Conservation (phyloP, 2,113 vertebrate genomes). For the Burhinus bistriatus region DNA sequence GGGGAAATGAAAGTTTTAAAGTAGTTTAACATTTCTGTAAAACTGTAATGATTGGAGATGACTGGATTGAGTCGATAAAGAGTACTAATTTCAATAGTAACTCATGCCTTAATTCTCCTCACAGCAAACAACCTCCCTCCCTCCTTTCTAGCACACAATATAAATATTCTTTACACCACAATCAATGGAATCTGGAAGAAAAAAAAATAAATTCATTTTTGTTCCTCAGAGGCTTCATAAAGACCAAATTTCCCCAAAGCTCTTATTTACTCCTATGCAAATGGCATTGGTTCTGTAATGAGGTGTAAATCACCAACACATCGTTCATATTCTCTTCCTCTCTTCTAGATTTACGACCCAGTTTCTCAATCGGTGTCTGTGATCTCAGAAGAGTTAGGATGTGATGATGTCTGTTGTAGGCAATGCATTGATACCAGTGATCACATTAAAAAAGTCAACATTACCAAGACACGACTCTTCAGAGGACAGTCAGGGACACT, state of each 20-base stretch:
- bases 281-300: neutral
- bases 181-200: neutral
- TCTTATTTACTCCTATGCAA: constrained; percentile 11
- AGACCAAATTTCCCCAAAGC: neutral
- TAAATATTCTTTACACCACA: neutral
- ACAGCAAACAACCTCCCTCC: constrained; percentile 1
- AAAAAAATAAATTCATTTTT: neutral
- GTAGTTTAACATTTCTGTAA: constrained; percentile 76
- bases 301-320: neutral
- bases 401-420: neutral
- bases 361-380: neutral
- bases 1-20: constrained; percentile 80
- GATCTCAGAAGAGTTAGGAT: neutral
- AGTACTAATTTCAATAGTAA: constrained; percentile 75
- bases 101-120: constrained; percentile 73
- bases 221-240: neutral
- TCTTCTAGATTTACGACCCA: neutral
- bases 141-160: neutral
- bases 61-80: constrained; percentile 69
- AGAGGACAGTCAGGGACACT: neutral
- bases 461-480: neutral
- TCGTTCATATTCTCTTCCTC: neutral
- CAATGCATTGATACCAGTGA: neutral
- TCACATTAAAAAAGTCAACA: neutral
- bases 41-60: constrained; percentile 72